A percentile compares a stretch with the other conserved stretches of the same genome.
Conservation (phyloP, 2,888 invertebrate genomes). For the Eupithecia subfuscata region DNA sequence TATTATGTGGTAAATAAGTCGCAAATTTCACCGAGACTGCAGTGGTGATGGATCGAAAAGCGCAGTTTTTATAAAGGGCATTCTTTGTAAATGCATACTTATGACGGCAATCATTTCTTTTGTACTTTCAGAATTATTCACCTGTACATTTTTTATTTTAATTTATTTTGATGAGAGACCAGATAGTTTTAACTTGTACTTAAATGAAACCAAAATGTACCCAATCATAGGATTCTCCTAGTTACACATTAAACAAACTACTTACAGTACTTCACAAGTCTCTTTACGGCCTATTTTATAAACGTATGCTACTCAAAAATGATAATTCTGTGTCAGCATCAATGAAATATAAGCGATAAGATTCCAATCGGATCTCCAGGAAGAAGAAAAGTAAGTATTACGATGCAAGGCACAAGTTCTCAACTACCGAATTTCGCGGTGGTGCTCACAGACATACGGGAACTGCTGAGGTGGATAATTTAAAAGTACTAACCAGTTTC, state of each 20-base stretch:
- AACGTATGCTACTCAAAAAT: background rate
- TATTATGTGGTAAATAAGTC: slow-evolving; percentile 43
- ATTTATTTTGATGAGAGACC: background rate
- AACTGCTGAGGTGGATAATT: slow-evolving; percentile 29
- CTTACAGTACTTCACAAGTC: background rate
- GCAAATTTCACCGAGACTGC: slow-evolving; percentile 37
- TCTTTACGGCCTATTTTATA: background rate
- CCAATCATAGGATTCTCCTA: background rate
- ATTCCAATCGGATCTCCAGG: background rate
- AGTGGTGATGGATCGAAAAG: slow-evolving; percentile 32
- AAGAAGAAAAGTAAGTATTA: background rate
- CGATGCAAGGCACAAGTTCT: slow-evolving; percentile 21
- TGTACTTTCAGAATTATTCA: background rate
- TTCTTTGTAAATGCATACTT: background rate
- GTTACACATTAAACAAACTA: background rate
- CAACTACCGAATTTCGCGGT: slow-evolving; percentile 23
- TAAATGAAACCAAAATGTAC: background rate
- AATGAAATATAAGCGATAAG: background rate
- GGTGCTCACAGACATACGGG: slow-evolving; percentile 15
- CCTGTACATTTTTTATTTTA: background rate
- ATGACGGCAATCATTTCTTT: background rate
- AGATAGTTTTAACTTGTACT: background rate
- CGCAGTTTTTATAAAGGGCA: slow-evolving; percentile 22
- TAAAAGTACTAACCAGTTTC: slow-evolving; percentile 23
- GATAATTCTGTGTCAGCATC: background rate